phyloP scores from a whole-genome alignment of 2,113 vertebrate species.

The Paraplagusia blochii region DNA sequence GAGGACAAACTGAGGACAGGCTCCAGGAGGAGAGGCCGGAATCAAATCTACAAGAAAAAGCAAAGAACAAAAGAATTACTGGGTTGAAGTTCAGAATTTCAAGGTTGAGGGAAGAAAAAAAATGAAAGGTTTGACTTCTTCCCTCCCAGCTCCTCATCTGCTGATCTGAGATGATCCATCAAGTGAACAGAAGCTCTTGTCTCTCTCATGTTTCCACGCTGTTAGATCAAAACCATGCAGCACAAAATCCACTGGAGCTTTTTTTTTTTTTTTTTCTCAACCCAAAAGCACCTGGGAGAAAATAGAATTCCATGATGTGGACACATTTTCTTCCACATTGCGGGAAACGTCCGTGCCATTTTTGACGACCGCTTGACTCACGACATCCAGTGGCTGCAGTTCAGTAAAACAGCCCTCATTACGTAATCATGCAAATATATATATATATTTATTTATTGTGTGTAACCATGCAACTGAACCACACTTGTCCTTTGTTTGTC shows the following conservation, averaged over 20 bases:
- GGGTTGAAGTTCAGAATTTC: constrained; percentile 16
- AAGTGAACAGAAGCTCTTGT: constrained; percentile 29
- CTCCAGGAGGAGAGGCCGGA: constrained; percentile 16
- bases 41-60: neutral
- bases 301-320: constrained; percentile 3
- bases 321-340: constrained; percentile 3
- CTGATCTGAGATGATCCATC: constrained; percentile 44
- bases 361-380: constrained; percentile 38
- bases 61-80: constrained; percentile 28
- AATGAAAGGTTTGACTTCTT: constrained; percentile 12
- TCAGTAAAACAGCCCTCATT: constrained; percentile 47
- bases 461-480: constrained; percentile 63
- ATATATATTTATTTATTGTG: constrained; percentile 55
- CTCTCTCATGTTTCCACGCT: constrained; percentile 35
- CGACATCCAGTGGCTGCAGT: constrained; percentile 15
- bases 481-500: constrained; percentile 35
- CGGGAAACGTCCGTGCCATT: constrained; percentile 14
- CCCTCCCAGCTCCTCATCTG: constrained; percentile 14
- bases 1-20: constrained; percentile 23
- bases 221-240: constrained; percentile 13
- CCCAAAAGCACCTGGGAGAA: constrained; percentile 6
- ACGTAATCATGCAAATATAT: constrained; percentile 63
- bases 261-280: constrained; percentile 23
- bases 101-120: constrained; percentile 23
- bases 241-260: constrained; percentile 7